These are phyloP conservation scores for Ailurus styani DNA, from an alignment of 2,113 vertebrate species.

Conservation along the genomic window DNA sequence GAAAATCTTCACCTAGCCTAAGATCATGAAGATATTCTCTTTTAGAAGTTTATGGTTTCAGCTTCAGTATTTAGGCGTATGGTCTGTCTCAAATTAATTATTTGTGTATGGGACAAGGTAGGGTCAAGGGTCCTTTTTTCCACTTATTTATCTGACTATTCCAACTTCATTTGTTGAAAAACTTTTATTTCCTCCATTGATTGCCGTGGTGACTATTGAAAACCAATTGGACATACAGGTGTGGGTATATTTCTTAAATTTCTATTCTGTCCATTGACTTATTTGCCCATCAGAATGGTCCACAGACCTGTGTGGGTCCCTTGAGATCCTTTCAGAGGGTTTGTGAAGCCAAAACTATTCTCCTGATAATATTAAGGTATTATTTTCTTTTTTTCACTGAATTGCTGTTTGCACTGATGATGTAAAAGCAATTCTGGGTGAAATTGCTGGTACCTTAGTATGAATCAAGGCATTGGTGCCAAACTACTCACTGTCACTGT, in stretches of 20 bases:
- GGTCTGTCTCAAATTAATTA: background rate
- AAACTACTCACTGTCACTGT: background rate
- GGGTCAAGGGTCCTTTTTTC: background rate
- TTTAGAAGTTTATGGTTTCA: background rate
- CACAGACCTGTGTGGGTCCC: background rate
- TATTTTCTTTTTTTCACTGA: background rate
- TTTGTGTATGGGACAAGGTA: background rate
- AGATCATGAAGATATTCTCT: background rate
- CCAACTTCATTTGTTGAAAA: background rate
- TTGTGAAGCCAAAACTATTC: background rate
- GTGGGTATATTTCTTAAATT: background rate
- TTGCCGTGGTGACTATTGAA: background rate
- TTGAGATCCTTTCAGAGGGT: background rate
- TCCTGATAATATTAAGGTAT: background rate
- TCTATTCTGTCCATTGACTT: background rate
- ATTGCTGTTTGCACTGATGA: background rate
- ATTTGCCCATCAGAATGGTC: background rate
- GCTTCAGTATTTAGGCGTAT: background rate
- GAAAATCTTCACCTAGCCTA: background rate
- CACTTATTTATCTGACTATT: background rate
- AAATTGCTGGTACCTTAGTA: background rate
- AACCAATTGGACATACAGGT: background rate
- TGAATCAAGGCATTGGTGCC: background rate
- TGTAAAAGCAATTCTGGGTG: background rate
- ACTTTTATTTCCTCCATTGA: background rate